Percentiles rank a stretch among this genome's conserved stretches.
Evolutionary conservation across 1,140 invertebrate species (phyloP).

Genomic region (Drosophila lacteicornis): DNA sequence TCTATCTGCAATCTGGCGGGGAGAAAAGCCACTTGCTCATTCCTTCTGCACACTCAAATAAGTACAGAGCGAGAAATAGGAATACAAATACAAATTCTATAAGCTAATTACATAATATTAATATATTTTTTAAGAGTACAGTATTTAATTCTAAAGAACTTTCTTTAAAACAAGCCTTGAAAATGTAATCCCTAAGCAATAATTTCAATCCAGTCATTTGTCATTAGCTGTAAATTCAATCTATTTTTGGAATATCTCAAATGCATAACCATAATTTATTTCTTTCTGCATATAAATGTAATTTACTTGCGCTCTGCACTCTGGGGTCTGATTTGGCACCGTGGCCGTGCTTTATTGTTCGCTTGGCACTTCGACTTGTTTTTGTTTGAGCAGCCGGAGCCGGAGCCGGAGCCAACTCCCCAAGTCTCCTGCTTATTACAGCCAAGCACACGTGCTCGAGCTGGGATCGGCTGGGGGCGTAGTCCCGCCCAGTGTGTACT

Average conservation of each 20-base stretch:
- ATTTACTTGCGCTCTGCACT: constrained; percentile 61
- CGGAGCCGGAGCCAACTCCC: constrained; percentile 51
- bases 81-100: no score
- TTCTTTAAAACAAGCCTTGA: no score
- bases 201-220: not conserved
- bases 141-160: no score
- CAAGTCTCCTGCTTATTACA: constrained; percentile 77
- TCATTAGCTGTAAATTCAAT: not conserved
- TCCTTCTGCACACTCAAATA: not conserved
- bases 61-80: no score
- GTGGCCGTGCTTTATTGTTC: constrained; percentile 56
- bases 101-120: no score
- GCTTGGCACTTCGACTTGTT: constrained; percentile 48
- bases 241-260: not conserved
- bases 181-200: not conserved
- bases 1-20: constrained; percentile 10
- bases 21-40: not conserved
- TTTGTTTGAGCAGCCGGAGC: constrained; percentile 5
- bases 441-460: constrained; percentile 57
- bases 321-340: constrained; percentile 73
- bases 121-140: no score
- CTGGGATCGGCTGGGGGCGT: constrained; percentile 3
- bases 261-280: not conserved
- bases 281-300: constrained; percentile 40
- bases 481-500: not conserved